Conservation (phyloP, 2,113 vertebrate genomes). For the Terrapene triunguis region DNA sequence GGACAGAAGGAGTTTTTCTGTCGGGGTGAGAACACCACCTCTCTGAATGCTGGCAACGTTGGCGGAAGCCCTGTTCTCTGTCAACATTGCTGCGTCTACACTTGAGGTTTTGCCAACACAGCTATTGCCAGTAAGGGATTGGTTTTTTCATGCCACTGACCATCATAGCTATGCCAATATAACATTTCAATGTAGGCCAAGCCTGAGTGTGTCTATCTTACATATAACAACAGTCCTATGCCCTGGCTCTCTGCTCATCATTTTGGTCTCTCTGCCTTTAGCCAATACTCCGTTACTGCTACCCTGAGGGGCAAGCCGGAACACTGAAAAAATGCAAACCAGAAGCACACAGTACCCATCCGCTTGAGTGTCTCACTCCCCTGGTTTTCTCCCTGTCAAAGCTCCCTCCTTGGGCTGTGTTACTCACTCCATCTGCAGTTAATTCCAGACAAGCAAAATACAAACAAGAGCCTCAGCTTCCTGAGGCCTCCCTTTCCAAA, state of each 20-base stretch:
- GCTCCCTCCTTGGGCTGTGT: background rate
- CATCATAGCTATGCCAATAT: background rate
- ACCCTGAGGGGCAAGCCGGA: background rate
- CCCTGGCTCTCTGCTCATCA: slow-evolving; percentile 12
- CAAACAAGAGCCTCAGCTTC: slow-evolving; percentile 64
- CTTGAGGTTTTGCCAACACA: too few relatives aligned
- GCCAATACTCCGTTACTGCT: slow-evolving; percentile 27
- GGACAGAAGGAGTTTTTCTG: background rate
- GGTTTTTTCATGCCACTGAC: background rate
- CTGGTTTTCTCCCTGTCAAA: slow-evolving; percentile 45
- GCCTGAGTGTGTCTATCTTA: background rate
- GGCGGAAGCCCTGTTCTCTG: background rate
- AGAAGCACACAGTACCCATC: background rate
- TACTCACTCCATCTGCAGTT: slow-evolving; percentile 72
- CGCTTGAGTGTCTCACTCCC: background rate
- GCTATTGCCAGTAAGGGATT: background rate
- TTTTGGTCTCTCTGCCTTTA: slow-evolving; percentile 27
- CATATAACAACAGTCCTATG: background rate
- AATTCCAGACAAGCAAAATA: slow-evolving; percentile 67
- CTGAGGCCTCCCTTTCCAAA: slow-evolving; percentile 63
- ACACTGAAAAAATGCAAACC: background rate
- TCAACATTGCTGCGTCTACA: background rate
- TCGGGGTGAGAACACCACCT: background rate
- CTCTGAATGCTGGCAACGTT: background rate
- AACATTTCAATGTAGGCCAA: background rate